Base-by-base conservation (phyloP, 2,888 invertebrate genomes). In the Pocota personata region DNA sequence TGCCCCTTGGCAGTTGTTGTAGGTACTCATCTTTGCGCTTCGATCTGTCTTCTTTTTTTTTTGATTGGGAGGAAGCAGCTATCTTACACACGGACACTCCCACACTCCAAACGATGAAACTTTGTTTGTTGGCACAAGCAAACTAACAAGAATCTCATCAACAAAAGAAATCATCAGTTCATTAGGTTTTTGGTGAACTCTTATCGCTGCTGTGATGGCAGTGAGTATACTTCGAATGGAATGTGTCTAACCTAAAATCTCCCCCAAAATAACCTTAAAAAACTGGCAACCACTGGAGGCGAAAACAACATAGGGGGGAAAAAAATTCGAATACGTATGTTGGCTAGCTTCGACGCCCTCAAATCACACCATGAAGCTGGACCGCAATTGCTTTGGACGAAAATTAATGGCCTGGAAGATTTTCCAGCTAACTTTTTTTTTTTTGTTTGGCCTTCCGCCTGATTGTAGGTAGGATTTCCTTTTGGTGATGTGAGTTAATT, bases 111-210 rank as follows among this genome's bases (percentile, higher is more conserved):
- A 37, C 19, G 40, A 40, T 64, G 76, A 55, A 82, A 76, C 58
- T 64, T 66, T 76, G 76, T 82, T 82, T 82, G 76, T 82, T 86
- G 86, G 84, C 77, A 72, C 72, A 72, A 86, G 80, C 55, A 66
- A 82, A 69, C 82, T 82, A 87, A 78, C 82, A 87, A 82, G 77
- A 71, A 82, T 72, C 75, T 76, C 87, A 87, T 87, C 87, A 87
- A 88, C 82, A 87, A 87, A 88, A 88, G 88, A 67, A 87, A 88
- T 87, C 88, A 82, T 88, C 88, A 88, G 88, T 88, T 88, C 88
- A 88, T 88, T 88, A 88, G 87, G 88, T 87, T 87, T 87, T 78
- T 83, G 79, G 82, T 82, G 75, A 82, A 86, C 86, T 82, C 86
- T 86, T 86, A 86, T 86, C 86, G 60, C 82, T 35, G 27, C 35